Evolutionary conservation across 2,797 vertebrate genomes (phyloP).

Genomic region (Esox lucius): DNA sequence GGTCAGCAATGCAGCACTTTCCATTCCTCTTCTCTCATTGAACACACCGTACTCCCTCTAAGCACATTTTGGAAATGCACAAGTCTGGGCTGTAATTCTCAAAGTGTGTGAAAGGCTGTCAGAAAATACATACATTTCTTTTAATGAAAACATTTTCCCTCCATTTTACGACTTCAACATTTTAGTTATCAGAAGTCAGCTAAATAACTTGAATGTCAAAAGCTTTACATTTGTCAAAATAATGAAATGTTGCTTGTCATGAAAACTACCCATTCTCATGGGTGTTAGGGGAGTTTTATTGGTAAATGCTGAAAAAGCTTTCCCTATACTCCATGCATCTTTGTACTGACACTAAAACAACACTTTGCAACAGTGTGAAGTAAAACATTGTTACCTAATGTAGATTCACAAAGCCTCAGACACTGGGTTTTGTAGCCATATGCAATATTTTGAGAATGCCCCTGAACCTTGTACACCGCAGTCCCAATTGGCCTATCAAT

Average conservation of each 20-base stretch:
- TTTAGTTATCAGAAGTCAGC: slow-evolving; percentile 9
- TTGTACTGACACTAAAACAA: slow-evolving; percentile 5
- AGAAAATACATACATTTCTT: neutral
- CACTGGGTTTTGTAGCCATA: neutral
- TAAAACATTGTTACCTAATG: neutral
- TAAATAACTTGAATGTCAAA: slow-evolving; percentile 14
- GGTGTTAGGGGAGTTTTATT: slow-evolving; percentile 18
- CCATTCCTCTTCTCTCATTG: neutral
- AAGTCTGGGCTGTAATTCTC: neutral
- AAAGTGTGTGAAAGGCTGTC: neutral
- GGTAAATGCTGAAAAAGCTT: slow-evolving; percentile 34
- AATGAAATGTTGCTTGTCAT: slow-evolving; percentile 27
- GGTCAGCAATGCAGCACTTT: slow-evolving; percentile 58
- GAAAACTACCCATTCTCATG: slow-evolving; percentile 23
- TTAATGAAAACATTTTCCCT: neutral
- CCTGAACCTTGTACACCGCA: neutral
- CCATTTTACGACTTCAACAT: slow-evolving; percentile 1
- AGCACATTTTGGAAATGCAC: neutral
- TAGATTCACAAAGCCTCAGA: neutral
- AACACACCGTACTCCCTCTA: neutral
- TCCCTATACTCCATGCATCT: neutral
- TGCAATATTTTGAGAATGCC: neutral
- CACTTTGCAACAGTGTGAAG: neutral
- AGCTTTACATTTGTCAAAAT: slow-evolving; percentile 29
- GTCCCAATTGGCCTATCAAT: slow-evolving; percentile 22